Base-by-base conservation (phyloP, 2,113 vertebrate species). In the Vulpes ferrilata region DNA sequence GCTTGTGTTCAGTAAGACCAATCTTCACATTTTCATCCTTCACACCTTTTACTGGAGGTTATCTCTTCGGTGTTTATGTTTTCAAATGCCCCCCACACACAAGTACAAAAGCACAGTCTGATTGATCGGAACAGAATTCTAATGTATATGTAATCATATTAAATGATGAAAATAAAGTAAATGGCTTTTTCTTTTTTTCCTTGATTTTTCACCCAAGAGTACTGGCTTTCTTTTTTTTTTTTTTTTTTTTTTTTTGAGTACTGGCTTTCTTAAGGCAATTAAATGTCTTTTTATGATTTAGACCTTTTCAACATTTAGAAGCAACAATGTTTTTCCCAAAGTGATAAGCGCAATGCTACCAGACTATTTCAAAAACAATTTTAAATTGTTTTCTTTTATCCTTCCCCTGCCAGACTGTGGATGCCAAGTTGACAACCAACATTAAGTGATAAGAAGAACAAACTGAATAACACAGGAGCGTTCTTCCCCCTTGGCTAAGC, bases 341-440 rank as follows among this genome's bases (percentile, higher is more conserved):
- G 71, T n/a, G 67, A 27, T 65, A 27, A 38, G 57, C 30, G 27
- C 76, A 43, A 73, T 88, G 15, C 15, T 67, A 35, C 23, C 78
- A 35, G 43, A 80, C 38, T 35, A 74, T 35, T 94, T 74, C 71
- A 32, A 38, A 87, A 32, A 71, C 25, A 13, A 7, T 38, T 93
- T 80, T 59, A 20, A 51, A 67, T 67, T 59, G 27, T 35, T n/a
- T 76, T 62, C 27, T 59, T 55, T 12, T 2, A 19, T 55, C 27
- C 11, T 85, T 53, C 32, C 73, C 43, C 38, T 35, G 65, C 76
- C 25, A 35, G 57, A 30, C 22, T 8, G 48, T 55, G 71, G 17
- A 2, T n/a, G n/a, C 30, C 3, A 4, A 27, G 23, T 6, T n/a
- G 71, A 2, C 12, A 6, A 7, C 59, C 12, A 17, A 35, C 7